Evolutionary conservation across 2,113 vertebrate genomes (phyloP), one percentile per base, ranked within the genome.

Genomic region (Epinephelus moara): DNA sequence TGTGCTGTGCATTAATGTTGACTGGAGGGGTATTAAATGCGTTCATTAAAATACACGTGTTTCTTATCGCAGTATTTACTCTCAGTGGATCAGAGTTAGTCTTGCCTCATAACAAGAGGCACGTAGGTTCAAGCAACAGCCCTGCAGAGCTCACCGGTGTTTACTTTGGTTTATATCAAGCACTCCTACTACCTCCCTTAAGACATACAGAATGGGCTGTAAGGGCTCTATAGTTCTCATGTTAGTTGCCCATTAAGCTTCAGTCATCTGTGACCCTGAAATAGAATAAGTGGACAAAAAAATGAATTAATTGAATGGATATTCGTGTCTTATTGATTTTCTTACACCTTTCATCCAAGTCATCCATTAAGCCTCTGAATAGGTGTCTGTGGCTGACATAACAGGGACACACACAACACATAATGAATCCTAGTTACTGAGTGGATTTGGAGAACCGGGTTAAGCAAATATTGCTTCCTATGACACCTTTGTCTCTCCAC

Each of bases 261-360:
- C 42, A 45, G 30, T 60, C 63, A 77, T 60, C n/a, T 33, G 37
- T 57, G 85, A 82, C 60, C 62, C 67, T 42, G 56, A 42, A 19
- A 69, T 30, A 23, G 14, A 47, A 57, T 4, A 49, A 14, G 7
- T 40, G 10, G 17, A 19, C 3, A 50, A 40, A 63, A 70, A 75
- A 53, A 12, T 52, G 5, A 60, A 71, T 27, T 42, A 42, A 75
- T 81, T 55, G 4, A 76, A 49, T 56, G 42, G 13, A 66, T 64
- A 62, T 57, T 18, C 30, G 59, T 66, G 77, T 59, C 19, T 25
- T 47, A 84, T 81, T 78, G 60, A 83, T 73, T 70, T 83, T 78
- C 55, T 63, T 63, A 45, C 56, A 72, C 2, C 23, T 19, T 67
- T 75, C 66, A 42, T 50, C 81, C 6, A 71, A 57, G 33, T 69